Conservation (phyloP, 1,140 invertebrate species). For the Tenebrio molitor region DNA sequence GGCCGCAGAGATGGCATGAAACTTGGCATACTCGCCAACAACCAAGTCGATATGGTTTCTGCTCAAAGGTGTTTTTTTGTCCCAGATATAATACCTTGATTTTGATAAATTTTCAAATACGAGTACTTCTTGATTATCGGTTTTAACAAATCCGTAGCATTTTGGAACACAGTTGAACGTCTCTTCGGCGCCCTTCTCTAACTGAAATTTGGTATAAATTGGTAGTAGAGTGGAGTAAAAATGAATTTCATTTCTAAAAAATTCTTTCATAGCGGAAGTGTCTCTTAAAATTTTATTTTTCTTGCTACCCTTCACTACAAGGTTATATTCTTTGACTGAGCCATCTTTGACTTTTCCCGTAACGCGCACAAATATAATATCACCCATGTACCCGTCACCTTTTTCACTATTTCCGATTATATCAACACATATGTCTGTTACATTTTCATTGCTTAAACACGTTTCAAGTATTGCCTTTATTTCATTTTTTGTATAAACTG, state of each 20-base stretch:
- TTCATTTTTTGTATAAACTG: too few relatives aligned
- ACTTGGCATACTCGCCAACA: slow-evolving; percentile 67
- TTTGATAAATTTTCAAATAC: slow-evolving; percentile 70
- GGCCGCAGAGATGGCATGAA: neutral
- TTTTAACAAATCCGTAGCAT: slow-evolving; percentile 61
- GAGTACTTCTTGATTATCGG: slow-evolving; percentile 67
- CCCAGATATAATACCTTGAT: slow-evolving; percentile 66
- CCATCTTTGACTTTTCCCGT: neutral
- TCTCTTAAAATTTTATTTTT: neutral
- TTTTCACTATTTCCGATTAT: neutral
- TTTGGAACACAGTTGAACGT: slow-evolving; percentile 52
- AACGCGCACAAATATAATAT: slow-evolving; percentile 10
- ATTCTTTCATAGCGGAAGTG: neutral
- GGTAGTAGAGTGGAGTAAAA: neutral
- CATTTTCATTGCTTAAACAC: neutral
- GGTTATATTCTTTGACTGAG: neutral
- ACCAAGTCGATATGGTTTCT: slow-evolving; percentile 66
- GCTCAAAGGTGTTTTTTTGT: slow-evolving; percentile 58
- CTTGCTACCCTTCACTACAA: neutral
- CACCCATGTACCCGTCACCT: neutral
- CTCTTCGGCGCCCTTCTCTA: neutral
- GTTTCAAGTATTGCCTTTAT: neutral
- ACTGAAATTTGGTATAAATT: neutral
- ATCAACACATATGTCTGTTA: neutral
- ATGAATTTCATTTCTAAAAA: neutral